Base-by-base conservation (phyloP, 2,113 vertebrate genomes). In the Hyaena hyaena region DNA sequence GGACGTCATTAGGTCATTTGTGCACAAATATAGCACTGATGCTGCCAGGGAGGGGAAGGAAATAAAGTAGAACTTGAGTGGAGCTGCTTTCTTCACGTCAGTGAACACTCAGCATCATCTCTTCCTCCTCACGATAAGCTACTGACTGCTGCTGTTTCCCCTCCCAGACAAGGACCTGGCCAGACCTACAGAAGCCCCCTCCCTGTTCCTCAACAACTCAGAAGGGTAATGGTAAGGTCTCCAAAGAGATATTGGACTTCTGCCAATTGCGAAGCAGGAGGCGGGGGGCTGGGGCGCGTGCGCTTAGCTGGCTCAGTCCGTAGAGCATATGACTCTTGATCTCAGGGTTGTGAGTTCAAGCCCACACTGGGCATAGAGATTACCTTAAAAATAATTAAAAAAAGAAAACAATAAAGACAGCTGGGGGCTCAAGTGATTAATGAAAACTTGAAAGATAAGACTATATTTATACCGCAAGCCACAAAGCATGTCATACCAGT, bases 371-470 rank as follows among this genome's bases (percentile, higher is more conserved):
- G 26, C 3, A 26, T 28, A 31, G 24, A 48, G 74, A 76, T 48
- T 48, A 76, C 74, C 24, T 48, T 31, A 76, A 77, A 77, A 48
- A 48, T 48, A 74, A 26, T 14, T 15, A 15, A 33, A 33, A 33
- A 68, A 69, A 33, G n/a, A 69, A 69, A 77, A 16, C 26, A 45
- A 76, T 43, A 48, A 16, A 31, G 14, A 48, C 43, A 76, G 71
- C 39, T 45, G 21, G 14, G 39, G 17, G 61, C 53, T 93, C 65
- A 81, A 35, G 68, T 66, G 63, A 79, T 79, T 33, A 33, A 55
- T 33, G 45, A 53, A 74, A 96, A 88, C 95, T 61, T 43, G 71
- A 90, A 50, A 96, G n/a, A 86, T 39, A 39, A 76, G 35, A 65
- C 74, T 66, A 10, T 50, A 84, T 80, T 94, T 80, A 79, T 31